phyloP scores from a whole-genome alignment of 1,140 invertebrate species.

The Linepithema humile region DNA sequence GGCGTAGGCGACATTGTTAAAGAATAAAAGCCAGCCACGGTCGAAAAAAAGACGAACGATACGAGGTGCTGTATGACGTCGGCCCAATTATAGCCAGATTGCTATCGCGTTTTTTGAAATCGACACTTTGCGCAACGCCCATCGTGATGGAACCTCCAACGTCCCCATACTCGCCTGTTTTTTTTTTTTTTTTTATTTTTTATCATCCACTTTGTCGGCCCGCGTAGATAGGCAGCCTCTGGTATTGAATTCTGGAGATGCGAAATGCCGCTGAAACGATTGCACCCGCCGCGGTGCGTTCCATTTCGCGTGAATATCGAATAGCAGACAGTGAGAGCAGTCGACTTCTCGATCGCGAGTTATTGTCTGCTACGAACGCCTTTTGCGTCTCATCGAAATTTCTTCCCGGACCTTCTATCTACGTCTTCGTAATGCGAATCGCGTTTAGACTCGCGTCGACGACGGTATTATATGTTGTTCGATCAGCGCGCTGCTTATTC shows the following conservation, averaged over 20 bases:
- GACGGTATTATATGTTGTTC: background rate
- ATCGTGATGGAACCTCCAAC: constrained; percentile 14
- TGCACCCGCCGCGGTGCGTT: constrained; percentile 52
- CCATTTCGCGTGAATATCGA: constrained; percentile 71
- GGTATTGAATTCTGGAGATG: constrained; percentile 54
- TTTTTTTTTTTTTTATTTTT: constrained; percentile 42
- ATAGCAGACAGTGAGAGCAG: constrained; percentile 49
- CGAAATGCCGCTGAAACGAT: constrained; percentile 65
- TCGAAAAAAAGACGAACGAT: background rate
- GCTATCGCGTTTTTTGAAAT: constrained; percentile 58
- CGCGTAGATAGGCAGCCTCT: constrained; percentile 21
- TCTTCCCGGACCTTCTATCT: background rate
- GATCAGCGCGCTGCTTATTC: background rate
- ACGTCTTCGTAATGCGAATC: background rate
- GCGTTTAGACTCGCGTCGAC: background rate
- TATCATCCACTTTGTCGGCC: constrained; percentile 58
- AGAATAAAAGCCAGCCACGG: background rate
- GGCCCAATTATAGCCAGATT: constrained; percentile 31
- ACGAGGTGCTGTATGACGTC: background rate
- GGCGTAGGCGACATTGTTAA: background rate
- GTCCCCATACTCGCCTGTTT: background rate
- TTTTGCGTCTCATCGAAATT: constrained; percentile 49
- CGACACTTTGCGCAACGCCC: constrained; percentile 37
- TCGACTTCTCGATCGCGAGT: constrained; percentile 66
- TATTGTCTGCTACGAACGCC: constrained; percentile 60